Evolutionary conservation across 2,888 invertebrate species (phyloP).

Genomic region (Chrysolina haemoptera): DNA sequence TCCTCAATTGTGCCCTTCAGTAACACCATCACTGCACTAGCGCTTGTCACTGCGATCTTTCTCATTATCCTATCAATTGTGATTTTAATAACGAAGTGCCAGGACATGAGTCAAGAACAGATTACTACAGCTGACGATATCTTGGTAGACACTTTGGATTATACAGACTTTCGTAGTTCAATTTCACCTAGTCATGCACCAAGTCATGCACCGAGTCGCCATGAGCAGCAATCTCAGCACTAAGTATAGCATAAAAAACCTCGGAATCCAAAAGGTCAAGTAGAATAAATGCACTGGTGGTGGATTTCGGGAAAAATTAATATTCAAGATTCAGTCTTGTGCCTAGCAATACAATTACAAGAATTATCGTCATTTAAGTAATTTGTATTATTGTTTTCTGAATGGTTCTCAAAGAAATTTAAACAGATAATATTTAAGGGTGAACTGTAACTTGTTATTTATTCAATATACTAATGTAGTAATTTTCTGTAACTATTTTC

Average conservation of each 20-base stretch:
- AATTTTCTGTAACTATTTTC: too few relatives aligned
- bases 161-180: neutral
- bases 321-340: too few relatives aligned
- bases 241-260: too few relatives aligned
- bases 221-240: too few relatives aligned
- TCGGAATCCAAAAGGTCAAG: neutral
- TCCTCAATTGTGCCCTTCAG: conserved; percentile 7
- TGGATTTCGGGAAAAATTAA: neutral
- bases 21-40: conserved; percentile 13
- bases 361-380: neutral
- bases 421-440: neutral
- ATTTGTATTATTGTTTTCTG: neutral
- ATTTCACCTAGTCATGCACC: neutral
- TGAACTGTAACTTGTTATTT: neutral
- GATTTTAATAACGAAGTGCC: neutral
- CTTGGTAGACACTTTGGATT: neutral
- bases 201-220: too few relatives aligned
- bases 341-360: neutral
- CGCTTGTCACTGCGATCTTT: neutral
- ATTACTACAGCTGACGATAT: too few relatives aligned
- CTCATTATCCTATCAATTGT: neutral
- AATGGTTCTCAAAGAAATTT: neutral
- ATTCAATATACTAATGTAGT: neutral
- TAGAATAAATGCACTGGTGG: neutral
- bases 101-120: neutral